These are phyloP conservation scores for Volucella inflata DNA, from an alignment of 2,888 invertebrate genomes.

Conservation along the genomic window DNA sequence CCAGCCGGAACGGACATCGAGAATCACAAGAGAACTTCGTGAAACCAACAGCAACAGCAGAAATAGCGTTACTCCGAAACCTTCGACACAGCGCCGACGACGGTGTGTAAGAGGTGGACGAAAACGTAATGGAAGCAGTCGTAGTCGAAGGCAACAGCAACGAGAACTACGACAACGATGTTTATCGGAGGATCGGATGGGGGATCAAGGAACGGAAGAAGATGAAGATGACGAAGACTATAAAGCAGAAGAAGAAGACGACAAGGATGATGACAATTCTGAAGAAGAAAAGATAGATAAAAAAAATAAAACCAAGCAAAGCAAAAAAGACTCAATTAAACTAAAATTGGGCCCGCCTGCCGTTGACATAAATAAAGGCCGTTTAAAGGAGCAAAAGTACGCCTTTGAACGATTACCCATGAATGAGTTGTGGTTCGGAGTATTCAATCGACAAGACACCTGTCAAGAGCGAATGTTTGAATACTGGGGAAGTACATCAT, in stretches of 20 bases:
- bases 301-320: conserved; percentile 11
- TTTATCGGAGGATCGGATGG: conserved; percentile 83
- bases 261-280: conserved; percentile 70
- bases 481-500: conserved; percentile 82
- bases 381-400: conserved; percentile 78
- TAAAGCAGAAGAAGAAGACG: conserved; percentile 46
- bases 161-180: conserved; percentile 74
- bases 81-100: conserved; percentile 36
- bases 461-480: conserved; percentile 87
- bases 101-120: conserved; percentile 50
- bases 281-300: conserved; percentile 62
- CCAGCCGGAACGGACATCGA: conserved; percentile 80
- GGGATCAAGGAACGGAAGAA: conserved; percentile 78
- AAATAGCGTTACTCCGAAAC: conserved; percentile 53
- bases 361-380: conserved; percentile 79
- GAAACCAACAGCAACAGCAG: conserved; percentile 43
- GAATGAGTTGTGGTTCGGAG: conserved; percentile 91
- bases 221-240: conserved; percentile 65
- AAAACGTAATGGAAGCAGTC: conserved; percentile 47
- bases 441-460: conserved; percentile 90
- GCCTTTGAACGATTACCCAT: conserved; percentile 89
- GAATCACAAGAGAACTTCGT: conserved; percentile 53
- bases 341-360: conserved; percentile 44
- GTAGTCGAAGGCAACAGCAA: conserved; percentile 57
- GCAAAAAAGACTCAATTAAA: conserved; percentile 7